Evolutionary conservation across 1,140 invertebrate genomes (phyloP).

Genomic region (Tetramorium parvispinum): DNA sequence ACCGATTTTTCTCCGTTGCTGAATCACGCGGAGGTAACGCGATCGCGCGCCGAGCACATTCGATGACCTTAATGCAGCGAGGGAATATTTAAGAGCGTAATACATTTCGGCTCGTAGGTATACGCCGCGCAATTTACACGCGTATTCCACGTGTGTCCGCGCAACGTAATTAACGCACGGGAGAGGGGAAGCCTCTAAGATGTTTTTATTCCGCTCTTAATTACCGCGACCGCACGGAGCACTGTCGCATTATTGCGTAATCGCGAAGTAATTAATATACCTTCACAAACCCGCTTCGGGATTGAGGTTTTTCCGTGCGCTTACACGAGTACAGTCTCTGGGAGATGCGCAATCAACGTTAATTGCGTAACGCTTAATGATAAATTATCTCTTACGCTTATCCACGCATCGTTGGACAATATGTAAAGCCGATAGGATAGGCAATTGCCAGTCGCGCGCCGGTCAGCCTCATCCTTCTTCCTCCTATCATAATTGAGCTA

Average conservation of each 20-base stretch:
- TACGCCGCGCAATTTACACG: not conserved
- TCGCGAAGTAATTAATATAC: conserved; percentile 62
- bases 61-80: conserved; percentile 29
- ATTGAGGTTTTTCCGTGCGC: conserved; percentile 49
- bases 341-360: conserved; percentile 68
- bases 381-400: conserved; percentile 67
- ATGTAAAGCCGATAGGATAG: conserved; percentile 35
- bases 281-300: conserved; percentile 17
- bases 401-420: conserved; percentile 46
- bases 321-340: not conserved
- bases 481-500: conserved; percentile 57
- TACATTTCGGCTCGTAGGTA: conserved; percentile 35
- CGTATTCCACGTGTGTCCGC: conserved; percentile 1
- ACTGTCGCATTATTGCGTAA: conserved; percentile 64
- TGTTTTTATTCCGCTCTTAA: conserved; percentile 42
- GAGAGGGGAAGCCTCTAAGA: conserved; percentile 9
- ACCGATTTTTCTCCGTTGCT: conserved; percentile 20
- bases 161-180: conserved; percentile 34
- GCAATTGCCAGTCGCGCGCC: conserved; percentile 38
- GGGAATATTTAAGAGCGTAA: conserved; percentile 42
- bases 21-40: conserved; percentile 21
- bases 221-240: conserved; percentile 21
- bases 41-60: conserved; percentile 14
- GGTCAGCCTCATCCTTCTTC: conserved; percentile 24
- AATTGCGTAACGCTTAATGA: conserved; percentile 72